phyloP scores from a whole-genome alignment of 2,797 vertebrate species.

The Chloroceryle inda region DNA sequence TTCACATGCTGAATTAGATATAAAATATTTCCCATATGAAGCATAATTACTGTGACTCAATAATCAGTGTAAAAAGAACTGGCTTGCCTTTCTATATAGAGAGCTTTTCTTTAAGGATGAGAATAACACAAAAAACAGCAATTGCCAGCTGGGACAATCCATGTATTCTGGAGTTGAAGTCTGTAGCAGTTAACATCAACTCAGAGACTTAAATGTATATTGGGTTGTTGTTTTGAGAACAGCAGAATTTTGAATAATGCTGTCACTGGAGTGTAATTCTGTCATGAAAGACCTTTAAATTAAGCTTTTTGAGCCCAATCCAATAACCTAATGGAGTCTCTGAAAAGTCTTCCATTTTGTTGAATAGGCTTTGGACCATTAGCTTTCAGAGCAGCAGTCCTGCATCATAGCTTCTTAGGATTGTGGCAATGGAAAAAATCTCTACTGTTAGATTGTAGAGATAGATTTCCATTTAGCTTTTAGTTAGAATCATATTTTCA shows the following conservation, averaged over 20 bases:
- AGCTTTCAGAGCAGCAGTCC: not conserved
- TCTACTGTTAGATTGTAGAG: not conserved
- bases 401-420: not conserved
- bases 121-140: not conserved
- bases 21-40: not conserved
- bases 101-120: not conserved
- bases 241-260: not conserved
- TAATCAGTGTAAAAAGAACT: conserved; percentile 4
- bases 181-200: not conserved
- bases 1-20: not conserved
- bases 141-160: not conserved
- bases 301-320: not conserved
- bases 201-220: not conserved
- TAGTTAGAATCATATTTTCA: not conserved
- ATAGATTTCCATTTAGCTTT: not conserved
- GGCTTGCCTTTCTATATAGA: not conserved
- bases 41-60: not conserved
- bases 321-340: not conserved
- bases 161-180: not conserved
- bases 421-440: not conserved
- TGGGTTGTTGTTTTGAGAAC: not conserved
- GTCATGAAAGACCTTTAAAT: not conserved
- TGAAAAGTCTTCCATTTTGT: not conserved
- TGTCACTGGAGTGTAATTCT: not conserved
- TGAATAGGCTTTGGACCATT: not conserved